Percentiles rank a stretch among this genome's conserved stretches.
Evolutionary conservation across 2,113 vertebrate species (phyloP).

Genomic region (Sciurus niger): DNA sequence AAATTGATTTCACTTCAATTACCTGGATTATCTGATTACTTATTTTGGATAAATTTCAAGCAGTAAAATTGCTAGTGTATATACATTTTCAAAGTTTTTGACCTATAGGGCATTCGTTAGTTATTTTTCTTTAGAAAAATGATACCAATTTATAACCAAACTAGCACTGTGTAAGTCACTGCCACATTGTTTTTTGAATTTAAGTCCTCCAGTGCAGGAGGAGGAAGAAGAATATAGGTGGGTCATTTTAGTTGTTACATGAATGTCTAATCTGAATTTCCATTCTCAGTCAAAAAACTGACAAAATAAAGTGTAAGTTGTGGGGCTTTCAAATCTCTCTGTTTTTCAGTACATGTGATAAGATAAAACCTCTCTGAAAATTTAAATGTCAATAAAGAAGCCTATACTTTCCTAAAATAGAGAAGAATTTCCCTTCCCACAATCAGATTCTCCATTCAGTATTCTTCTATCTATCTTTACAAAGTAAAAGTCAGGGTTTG

Average conservation of each 20-base stretch:
- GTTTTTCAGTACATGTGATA: slow-evolving; percentile 7
- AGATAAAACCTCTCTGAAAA: background rate
- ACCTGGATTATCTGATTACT: slow-evolving; percentile 63
- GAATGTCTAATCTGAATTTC: slow-evolving; percentile 36
- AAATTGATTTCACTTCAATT: slow-evolving; percentile 71
- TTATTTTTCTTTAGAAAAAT: background rate
- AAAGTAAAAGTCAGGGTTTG: background rate
- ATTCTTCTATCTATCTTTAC: background rate
- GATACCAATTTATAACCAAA: background rate
- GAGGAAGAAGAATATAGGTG: background rate
- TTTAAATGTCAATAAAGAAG: slow-evolving; percentile 35
- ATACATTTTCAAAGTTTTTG: slow-evolving; percentile 54
- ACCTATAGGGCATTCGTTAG: background rate
- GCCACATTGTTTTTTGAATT: background rate
- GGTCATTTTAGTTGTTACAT: background rate
- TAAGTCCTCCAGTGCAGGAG: background rate
- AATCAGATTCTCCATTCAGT: background rate
- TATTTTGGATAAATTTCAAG: slow-evolving; percentile 60
- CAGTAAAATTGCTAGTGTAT: slow-evolving; percentile 18
- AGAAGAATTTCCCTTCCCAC: background rate
- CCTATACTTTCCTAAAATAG: slow-evolving; percentile 6
- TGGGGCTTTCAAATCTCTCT: background rate
- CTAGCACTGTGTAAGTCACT: background rate
- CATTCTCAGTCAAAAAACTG: slow-evolving; percentile 7
- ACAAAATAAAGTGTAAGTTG: slow-evolving; percentile 12